These are phyloP conservation scores for Drosophila nasuta DNA, from an alignment of 1,140 invertebrate genomes.

Conservation along the genomic window DNA sequence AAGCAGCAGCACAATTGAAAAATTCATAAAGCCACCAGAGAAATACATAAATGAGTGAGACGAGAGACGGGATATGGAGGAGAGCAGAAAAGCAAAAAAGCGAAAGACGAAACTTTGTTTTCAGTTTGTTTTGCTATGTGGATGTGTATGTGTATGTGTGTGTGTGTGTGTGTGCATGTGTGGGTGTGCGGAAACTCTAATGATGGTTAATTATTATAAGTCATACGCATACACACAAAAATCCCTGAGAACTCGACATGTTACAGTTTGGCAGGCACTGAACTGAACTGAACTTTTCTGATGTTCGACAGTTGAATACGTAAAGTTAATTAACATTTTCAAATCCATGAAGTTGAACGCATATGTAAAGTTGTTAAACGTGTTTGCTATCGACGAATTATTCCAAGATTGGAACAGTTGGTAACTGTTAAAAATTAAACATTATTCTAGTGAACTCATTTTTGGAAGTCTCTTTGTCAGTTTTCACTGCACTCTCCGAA, in stretches of 20 bases:
- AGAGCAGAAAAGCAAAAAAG: not conserved
- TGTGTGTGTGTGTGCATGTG: conserved; percentile 14
- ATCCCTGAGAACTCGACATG: conserved; percentile 1
- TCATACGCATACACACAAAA: conserved; percentile 40
- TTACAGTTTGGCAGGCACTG: conserved; percentile 7
- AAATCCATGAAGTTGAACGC: conserved; percentile 28
- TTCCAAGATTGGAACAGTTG: no score
- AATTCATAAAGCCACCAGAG: conserved; percentile 71
- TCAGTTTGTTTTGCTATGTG: conserved; percentile 3
- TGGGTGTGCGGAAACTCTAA: conserved; percentile 50
- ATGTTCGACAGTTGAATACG: conserved; percentile 33
- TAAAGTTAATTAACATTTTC: conserved; percentile 41
- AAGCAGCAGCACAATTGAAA: conserved; percentile 70
- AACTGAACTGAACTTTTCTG: not conserved
- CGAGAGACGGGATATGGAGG: no score
- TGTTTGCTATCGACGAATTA: not conserved
- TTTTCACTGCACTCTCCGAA: no score
- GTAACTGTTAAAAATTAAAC: not conserved
- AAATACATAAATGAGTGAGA: conserved; percentile 50
- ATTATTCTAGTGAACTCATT: no score
- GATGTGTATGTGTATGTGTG: conserved; percentile 8
- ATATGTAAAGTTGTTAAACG: conserved; percentile 17
- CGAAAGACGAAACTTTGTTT: conserved; percentile 35
- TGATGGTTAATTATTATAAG: conserved; percentile 70
- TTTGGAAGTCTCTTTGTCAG: no score